Base-by-base conservation (phyloP, 2,888 invertebrate species). In the Chaetoderma sp. region DNA sequence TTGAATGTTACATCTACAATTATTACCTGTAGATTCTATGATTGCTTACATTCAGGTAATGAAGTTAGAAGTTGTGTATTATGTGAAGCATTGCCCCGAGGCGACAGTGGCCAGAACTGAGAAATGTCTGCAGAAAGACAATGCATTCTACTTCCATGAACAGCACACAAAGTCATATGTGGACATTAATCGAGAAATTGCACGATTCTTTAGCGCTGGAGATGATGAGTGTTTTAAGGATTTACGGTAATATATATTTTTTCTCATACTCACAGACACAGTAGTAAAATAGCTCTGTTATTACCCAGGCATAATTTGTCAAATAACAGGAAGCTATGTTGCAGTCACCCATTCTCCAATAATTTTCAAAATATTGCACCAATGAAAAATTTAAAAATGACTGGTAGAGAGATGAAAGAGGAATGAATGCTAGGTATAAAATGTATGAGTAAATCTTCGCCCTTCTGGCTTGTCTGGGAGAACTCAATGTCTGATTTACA, bases 161-260 rank as follows among this genome's bases (percentile, higher is more conserved):
- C 74, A 79, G 5, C 69, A 74, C 58, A 64, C 77, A 4, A 63
- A 63, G 6, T 69, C 72, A 4, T 65, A 63, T 32, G 16, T 44
- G 0, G 80, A 80, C 8, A 75, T 83, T 64, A 77, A 78, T 73
- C 60, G 68, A 32, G 81, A 80, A 56, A 68, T 83, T 4, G 78
- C 82, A 4, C 70, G 72, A 18, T 78, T 70, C 65, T 81, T 83
- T 65, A 75, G 78, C 54, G 63, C 64, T 16, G 71, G 68, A 16
- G 65, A 78, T 55, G 64, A 60, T 8, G 60, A 66, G 21, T 78
- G 78, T 54, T 36, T 49, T 39, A 71, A 67, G 25, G 71, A 76
- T 44, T 58, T 80, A 18, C 78, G 72, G 82, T 81, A 66, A 60
- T n/a, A n/a, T n/a, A n/a, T n/a, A n/a, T n/a, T n/a, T n/a, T n/a